Evolutionary conservation across 2,113 vertebrate species (phyloP).

Genomic region (Fulmarus glacialis): DNA sequence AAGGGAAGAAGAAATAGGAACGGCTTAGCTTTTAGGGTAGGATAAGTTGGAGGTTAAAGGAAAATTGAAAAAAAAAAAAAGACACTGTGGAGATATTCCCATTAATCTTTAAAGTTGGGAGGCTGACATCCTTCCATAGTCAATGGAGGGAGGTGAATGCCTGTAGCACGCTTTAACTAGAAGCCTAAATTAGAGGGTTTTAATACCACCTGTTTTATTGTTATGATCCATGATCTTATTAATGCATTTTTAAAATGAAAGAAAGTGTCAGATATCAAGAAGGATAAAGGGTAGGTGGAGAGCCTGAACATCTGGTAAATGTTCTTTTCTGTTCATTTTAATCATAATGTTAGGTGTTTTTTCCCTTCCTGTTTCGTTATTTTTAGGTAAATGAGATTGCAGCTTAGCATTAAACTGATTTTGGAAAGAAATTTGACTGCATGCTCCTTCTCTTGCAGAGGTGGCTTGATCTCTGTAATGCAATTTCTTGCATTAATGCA

Average conservation of each 20-base stretch:
- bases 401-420: constrained; percentile 7
- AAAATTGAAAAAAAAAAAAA: background rate
- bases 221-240: constrained; percentile 18
- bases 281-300: background rate
- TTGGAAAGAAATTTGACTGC: background rate
- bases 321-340: constrained; percentile 16
- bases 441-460: background rate
- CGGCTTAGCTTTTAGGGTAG: background rate
- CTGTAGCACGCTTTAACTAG: background rate
- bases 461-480: background rate
- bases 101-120: background rate
- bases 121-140: background rate
- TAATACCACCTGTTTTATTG: constrained; percentile 21
- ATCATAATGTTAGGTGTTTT: background rate
- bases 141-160: background rate
- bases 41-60: background rate
- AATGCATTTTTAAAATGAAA: constrained; percentile 8
- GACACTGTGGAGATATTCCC: background rate
- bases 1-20: background rate
- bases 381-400: constrained; percentile 17
- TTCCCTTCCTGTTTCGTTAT: background rate
- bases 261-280: background rate
- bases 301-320: constrained; percentile 12
- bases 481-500: background rate
- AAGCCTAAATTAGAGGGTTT: constrained; percentile 6